Conservation (phyloP, 2,113 vertebrate species). For the Sylvietta virens region DNA sequence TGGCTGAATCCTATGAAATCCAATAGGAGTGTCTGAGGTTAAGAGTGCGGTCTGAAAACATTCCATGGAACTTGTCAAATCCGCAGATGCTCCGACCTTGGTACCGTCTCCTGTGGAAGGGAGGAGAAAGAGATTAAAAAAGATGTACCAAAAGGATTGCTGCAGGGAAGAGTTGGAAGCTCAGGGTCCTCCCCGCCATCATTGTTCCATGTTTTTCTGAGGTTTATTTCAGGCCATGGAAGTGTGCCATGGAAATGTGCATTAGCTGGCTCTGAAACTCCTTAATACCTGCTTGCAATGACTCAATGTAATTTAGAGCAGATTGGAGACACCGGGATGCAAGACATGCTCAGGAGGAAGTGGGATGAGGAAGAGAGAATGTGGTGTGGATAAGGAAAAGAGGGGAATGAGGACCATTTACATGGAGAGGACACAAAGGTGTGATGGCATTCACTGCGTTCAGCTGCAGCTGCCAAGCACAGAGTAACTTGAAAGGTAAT, state of each 20-base stretch:
- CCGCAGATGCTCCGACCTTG: background rate
- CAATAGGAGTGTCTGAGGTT: slow-evolving; percentile 20
- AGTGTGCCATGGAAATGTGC: background rate
- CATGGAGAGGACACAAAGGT: background rate
- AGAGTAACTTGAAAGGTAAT: background rate
- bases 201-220: background rate
- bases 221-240: slow-evolving; percentile 37
- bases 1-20: background rate
- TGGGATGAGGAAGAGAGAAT: background rate
- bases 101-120: background rate
- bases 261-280: background rate
- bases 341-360: background rate
- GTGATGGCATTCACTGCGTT: background rate
- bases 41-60: background rate
- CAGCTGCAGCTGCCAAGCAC: background rate
- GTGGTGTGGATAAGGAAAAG: background rate
- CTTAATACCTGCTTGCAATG: background rate
- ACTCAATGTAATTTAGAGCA: background rate
- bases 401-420: background rate
- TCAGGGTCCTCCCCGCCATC: background rate
- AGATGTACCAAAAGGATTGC: background rate
- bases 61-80: slow-evolving; percentile 2
- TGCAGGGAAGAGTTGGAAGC: background rate
- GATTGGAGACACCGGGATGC: background rate
- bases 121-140: background rate